A percentile compares a stretch with the other conserved stretches of the same genome.
Evolutionary conservation across 2,113 vertebrate genomes (phyloP).

Genomic region (Petrocephalus zakoni): DNA sequence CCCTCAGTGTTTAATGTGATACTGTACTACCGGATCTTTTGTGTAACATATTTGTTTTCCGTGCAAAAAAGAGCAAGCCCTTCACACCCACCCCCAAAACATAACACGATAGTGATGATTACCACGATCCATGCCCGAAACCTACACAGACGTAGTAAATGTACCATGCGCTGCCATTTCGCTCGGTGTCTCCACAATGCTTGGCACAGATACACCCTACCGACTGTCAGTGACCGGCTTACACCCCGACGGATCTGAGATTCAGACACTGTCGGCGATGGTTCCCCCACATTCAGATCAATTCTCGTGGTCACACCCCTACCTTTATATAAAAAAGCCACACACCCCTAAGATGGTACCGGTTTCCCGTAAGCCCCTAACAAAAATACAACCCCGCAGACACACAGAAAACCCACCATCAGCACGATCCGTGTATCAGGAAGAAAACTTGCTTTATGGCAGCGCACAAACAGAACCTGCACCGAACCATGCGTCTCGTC

Average conservation of each 20-base stretch:
- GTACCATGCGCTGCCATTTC: background rate
- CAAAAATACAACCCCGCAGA: background rate
- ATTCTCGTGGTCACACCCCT: constrained; percentile 14
- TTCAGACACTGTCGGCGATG: background rate
- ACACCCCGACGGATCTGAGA: background rate
- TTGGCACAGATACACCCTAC: background rate
- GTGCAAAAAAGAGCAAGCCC: background rate
- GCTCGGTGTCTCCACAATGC: background rate
- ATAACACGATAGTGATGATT: background rate
- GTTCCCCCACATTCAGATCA: constrained; percentile 2
- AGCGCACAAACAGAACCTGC: background rate
- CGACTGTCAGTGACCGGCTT: background rate
- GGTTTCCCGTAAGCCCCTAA: background rate
- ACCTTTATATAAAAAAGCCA: background rate
- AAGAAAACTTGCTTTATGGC: background rate
- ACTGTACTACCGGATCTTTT: background rate
- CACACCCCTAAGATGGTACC: background rate
- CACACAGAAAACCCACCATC: background rate
- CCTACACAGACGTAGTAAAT: constrained; percentile 7
- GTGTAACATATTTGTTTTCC: background rate
- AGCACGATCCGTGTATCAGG: background rate
- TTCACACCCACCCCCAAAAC: background rate
- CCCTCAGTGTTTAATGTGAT: background rate
- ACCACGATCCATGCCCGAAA: constrained; percentile 11
- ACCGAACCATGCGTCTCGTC: background rate